Evolutionary conservation across 1,140 invertebrate genomes (phyloP).

Genomic region (Heliothis virescens): DNA sequence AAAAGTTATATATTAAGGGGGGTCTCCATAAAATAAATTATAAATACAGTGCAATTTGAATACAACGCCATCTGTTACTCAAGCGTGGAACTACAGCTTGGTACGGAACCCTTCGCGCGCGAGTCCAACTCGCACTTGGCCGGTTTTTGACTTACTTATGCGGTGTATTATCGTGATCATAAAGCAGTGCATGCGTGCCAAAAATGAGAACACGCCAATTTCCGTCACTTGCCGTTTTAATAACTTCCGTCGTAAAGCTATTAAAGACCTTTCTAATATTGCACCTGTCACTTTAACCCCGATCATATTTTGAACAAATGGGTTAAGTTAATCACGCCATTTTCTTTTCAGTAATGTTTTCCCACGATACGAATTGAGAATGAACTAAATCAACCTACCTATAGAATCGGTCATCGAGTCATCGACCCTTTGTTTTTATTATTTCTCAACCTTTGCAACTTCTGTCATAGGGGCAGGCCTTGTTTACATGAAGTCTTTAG

Average conservation of each 20-base stretch:
- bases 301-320: neutral
- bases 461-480: neutral
- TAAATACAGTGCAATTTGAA: too few relatives aligned
- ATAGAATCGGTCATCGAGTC: too few relatives aligned
- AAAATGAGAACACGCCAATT: constrained; percentile 8
- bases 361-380: neutral
- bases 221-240: constrained; percentile 13
- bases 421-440: too few relatives aligned
- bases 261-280: neutral
- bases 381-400: too few relatives aligned
- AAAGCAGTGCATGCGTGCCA: neutral
- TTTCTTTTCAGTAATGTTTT: neutral
- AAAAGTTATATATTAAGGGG: too few relatives aligned
- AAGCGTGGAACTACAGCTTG: too few relatives aligned
- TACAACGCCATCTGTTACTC: too few relatives aligned
- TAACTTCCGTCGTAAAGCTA: constrained; percentile 6
- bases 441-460: too few relatives aligned
- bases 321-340: constrained; percentile 11
- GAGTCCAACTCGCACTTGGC: too few relatives aligned
- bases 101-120: too few relatives aligned
- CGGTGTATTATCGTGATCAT: neutral
- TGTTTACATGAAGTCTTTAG: neutral
- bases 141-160: too few relatives aligned
- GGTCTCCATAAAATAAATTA: too few relatives aligned
- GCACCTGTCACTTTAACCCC: neutral